Evolutionary conservation across 2,888 invertebrate genomes (phyloP), one percentile per base, ranked within the genome.

Genomic region (Hemaris fuciformis): DNA sequence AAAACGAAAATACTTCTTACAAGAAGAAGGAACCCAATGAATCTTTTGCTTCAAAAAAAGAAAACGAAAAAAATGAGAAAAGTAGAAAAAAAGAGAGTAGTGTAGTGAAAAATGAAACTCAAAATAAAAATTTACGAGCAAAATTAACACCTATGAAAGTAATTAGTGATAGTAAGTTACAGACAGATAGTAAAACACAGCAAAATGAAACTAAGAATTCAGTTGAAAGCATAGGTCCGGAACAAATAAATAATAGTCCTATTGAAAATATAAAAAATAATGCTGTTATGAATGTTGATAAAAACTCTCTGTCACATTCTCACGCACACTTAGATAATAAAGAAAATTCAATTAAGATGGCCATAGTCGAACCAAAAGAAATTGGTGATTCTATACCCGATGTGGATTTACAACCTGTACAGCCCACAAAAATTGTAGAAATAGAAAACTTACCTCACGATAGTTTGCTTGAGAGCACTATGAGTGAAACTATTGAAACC

Each of bases 1-100:
- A 77, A 68, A 78, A 74, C 62, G 87, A 88, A 70, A 89, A 85
- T 68, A 70, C 85, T 34, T 70, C 68, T 56, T 72, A 38, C 42
- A 75, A 73, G 57, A 85, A 83, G 75, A 80, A 77, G 71, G 80
- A 83, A 61, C 58, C 68, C 57, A 66, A 34, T 22, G 72, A 70
- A 61, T 66, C 63, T 34, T 25, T 73, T 53, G 63, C 69, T 61
- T 73, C 66, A 45, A 84, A 77, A 68, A 80, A 71, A 69, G 83
- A 82, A 20, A 81, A 80, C 69, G 78, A 56, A 45, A 15, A 31
- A 18, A 45, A 60, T 8, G 48, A 48, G 15, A 67, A 60, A 13
- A 53, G 15, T 5, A 62, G 57, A 64, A 63, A 62, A 41, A 66
- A 59, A 38, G 62, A 58, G 13, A 59, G 31, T 1, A 23, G 34